A percentile compares a stretch with the other conserved stretches of the same genome.
Evolutionary conservation across 2,888 invertebrate genomes (phyloP).

Genomic region (Frankliniella intonsa): DNA sequence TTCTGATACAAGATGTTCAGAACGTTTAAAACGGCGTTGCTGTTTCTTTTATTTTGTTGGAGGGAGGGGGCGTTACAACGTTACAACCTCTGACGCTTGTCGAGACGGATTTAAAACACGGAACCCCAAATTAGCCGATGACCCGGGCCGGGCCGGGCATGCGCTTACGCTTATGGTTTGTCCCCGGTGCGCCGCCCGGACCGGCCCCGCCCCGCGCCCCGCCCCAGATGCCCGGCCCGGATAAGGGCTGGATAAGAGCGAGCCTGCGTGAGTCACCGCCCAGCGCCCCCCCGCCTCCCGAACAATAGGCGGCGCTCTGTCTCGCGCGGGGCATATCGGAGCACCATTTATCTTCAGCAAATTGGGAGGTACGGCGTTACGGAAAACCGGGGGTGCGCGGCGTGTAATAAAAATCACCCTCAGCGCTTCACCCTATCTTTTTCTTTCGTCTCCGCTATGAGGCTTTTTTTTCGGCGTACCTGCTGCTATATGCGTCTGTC

Average conservation of each 20-base stretch:
- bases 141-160: no score
- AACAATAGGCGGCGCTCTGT: neutral
- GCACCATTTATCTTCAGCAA: conserved; percentile 8
- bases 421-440: no score
- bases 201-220: neutral
- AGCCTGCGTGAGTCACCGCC: neutral
- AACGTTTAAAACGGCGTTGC: no score
- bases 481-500: no score
- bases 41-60: no score
- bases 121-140: no score
- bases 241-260: no score
- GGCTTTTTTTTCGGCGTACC: neutral
- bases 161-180: no score
- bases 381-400: neutral
- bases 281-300: neutral
- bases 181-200: neutral
- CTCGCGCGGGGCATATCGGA: neutral
- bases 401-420: neutral
- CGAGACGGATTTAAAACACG: no score
- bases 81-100: no score
- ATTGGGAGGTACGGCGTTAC: conserved; percentile 21
- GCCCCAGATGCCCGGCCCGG: neutral
- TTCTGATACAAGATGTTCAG: no score
- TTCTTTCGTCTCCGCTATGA: neutral
- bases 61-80: no score